phyloP scores from a whole-genome alignment of 1,140 invertebrate genomes.

The Ruditapes philippinarum region DNA sequence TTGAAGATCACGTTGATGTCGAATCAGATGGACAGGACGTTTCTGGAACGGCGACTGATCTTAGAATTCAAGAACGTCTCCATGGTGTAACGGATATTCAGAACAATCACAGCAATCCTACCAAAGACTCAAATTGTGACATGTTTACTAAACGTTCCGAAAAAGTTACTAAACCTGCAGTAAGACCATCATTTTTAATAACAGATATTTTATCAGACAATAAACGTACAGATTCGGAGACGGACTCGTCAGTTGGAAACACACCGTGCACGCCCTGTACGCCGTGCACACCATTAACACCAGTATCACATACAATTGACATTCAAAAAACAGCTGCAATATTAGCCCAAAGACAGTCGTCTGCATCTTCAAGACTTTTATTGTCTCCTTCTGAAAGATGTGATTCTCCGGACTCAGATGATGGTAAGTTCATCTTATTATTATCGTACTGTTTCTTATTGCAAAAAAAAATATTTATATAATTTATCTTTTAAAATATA shows the following conservation, averaged over 20 bases:
- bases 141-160: conserved; percentile 12
- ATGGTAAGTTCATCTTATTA: conserved; percentile 32
- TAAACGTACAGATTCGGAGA: not conserved
- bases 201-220: conserved; percentile 49
- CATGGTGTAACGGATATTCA: not conserved
- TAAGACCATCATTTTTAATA: conserved; percentile 58
- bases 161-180: conserved; percentile 2
- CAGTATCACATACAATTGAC: conserved; percentile 25
- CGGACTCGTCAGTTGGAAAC: conserved; percentile 27
- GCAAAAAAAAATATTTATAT: no score
- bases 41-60: conserved; percentile 11
- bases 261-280: conserved; percentile 48
- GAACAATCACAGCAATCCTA: not conserved
- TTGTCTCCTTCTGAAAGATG: conserved; percentile 11
- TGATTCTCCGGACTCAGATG: conserved; percentile 46
- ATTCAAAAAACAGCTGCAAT: conserved; percentile 46
- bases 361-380: not conserved
- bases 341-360: not conserved
- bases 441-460: not conserved
- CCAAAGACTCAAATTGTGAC: conserved; percentile 21
- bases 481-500: no score
- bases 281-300: conserved; percentile 48
- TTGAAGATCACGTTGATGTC: conserved; percentile 48
- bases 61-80: conserved; percentile 46
- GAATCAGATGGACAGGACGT: not conserved